A percentile compares a stretch with the other conserved stretches of the same genome.
These are phyloP conservation scores for Xiphophorus birchmanni DNA, from an alignment of 2,797 vertebrate species.

Conservation along the genomic window DNA sequence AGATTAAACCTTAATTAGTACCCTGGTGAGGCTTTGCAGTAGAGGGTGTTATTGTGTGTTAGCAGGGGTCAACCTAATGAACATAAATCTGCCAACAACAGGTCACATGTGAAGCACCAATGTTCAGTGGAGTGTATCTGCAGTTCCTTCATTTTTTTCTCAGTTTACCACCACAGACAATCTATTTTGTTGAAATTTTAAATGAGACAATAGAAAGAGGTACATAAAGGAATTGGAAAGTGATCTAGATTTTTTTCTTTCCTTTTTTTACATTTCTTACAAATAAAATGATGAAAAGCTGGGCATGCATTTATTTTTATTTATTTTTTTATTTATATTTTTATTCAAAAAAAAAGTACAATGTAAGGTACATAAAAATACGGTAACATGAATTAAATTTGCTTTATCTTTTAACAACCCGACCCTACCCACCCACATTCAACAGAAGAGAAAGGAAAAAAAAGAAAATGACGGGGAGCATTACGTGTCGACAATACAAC, in stretches of 20 bases:
- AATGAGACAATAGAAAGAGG: background rate
- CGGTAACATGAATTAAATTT: too few species aligned
- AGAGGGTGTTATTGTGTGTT: slow-evolving; percentile 58
- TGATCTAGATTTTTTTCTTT: background rate
- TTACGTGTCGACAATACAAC: too few species aligned
- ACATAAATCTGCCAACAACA: slow-evolving; percentile 64
- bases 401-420: too few species aligned
- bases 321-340: too few species aligned
- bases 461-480: too few species aligned
- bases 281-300: background rate
- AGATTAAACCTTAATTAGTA: slow-evolving; percentile 72
- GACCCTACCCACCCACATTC: too few species aligned
- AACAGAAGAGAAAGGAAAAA: too few species aligned
- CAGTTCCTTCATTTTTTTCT: background rate
- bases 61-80: slow-evolving; percentile 71
- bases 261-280: background rate
- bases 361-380: too few species aligned
- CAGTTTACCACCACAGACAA: background rate
- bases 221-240: background rate
- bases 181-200: background rate
- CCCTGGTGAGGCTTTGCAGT: slow-evolving; percentile 35
- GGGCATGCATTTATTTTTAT: too few species aligned
- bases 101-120: slow-evolving; percentile 67
- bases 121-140: slow-evolving; percentile 43
- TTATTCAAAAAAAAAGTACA: too few species aligned